Percentiles rank a stretch among this genome's conserved stretches.
These are phyloP conservation scores for Porites australiensis DNA, from an alignment of 64 coral and sea anemone genomes.

Conservation along the genomic window DNA sequence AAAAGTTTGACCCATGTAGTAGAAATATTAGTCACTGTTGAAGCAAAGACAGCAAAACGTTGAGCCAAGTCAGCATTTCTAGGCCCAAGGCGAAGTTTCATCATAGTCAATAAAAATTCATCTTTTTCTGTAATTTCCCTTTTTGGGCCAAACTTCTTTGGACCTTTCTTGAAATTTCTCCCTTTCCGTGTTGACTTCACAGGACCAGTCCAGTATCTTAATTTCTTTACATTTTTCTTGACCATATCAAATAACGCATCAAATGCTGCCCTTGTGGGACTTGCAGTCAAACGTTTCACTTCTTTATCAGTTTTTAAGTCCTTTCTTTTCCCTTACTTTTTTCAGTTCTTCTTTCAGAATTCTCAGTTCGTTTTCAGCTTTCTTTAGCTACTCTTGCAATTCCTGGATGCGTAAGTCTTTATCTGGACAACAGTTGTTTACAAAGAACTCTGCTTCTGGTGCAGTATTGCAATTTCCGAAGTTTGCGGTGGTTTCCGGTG, in stretches of 20 bases:
- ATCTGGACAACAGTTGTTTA: too few relatives aligned
- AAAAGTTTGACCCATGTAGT: slow-evolving; percentile 48
- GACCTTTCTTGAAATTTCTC: slow-evolving; percentile 52
- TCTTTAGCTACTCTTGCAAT: not conserved
- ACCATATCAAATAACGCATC: slow-evolving; percentile 30
- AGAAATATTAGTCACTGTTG: slow-evolving; percentile 10
- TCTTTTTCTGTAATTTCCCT: slow-evolving; percentile 2
- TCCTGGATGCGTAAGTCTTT: too few relatives aligned
- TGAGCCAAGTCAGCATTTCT: slow-evolving; percentile 49
- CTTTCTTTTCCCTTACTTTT: not conserved
- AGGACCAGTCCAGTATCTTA: slow-evolving; percentile 54
- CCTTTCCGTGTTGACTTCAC: slow-evolving; percentile 6
- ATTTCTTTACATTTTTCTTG: slow-evolving; percentile 41
- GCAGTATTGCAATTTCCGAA: not conserved
- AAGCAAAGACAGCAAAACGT: not conserved
- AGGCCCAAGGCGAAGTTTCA: slow-evolving; percentile 59
- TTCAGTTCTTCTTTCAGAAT: not conserved
- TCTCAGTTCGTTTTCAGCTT: slow-evolving; percentile 1
- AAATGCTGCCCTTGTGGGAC: slow-evolving; percentile 52
- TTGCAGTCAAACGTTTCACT: slow-evolving; percentile 42
- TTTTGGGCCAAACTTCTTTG: slow-evolving; percentile 60
- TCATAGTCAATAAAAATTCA: slow-evolving; percentile 57
- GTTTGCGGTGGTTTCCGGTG: not conserved
- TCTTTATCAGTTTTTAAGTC: slow-evolving; percentile 29
- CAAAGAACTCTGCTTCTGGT: not conserved